phyloP scores from a whole-genome alignment of 1,140 invertebrate genomes.

The Reticulitermes speratus region DNA sequence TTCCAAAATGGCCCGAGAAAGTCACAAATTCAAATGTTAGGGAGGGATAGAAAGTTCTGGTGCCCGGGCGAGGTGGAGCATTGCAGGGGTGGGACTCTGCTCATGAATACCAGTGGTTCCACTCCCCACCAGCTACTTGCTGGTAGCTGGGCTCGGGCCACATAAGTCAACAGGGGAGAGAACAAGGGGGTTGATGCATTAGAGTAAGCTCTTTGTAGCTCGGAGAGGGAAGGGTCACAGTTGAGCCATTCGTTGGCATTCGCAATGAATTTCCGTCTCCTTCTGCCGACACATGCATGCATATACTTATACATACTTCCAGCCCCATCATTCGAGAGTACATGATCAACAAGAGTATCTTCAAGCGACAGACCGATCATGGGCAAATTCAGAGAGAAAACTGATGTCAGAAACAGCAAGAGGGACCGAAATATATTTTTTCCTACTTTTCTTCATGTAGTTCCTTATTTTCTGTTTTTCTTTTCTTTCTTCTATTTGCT shows the following conservation, averaged over 20 bases:
- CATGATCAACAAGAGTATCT: not conserved
- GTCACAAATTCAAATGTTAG: not conserved
- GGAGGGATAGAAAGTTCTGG: not conserved
- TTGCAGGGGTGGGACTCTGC: not conserved
- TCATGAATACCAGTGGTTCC: not conserved
- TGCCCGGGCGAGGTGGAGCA: constrained; percentile 3
- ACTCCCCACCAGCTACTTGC: not conserved
- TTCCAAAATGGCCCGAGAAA: not conserved
- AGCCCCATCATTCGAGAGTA: not conserved
- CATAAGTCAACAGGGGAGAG: constrained; percentile 21
- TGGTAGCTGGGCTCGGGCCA: not conserved
- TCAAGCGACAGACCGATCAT: not conserved
- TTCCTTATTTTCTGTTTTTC: too few relatives aligned
- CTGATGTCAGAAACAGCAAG: too few relatives aligned
- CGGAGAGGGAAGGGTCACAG: constrained; percentile 10
- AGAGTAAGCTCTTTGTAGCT: constrained; percentile 23
- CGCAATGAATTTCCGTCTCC: not conserved
- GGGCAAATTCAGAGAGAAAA: too few relatives aligned
- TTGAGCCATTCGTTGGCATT: not conserved
- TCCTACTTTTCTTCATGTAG: too few relatives aligned
- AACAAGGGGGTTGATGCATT: constrained; percentile 26
- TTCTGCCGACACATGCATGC: not conserved
- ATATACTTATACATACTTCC: not conserved
- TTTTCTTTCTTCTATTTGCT: too few relatives aligned
- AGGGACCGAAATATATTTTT: too few relatives aligned